Evolutionary conservation across 2,113 vertebrate species (phyloP).

Genomic region (Calonectris borealis): DNA sequence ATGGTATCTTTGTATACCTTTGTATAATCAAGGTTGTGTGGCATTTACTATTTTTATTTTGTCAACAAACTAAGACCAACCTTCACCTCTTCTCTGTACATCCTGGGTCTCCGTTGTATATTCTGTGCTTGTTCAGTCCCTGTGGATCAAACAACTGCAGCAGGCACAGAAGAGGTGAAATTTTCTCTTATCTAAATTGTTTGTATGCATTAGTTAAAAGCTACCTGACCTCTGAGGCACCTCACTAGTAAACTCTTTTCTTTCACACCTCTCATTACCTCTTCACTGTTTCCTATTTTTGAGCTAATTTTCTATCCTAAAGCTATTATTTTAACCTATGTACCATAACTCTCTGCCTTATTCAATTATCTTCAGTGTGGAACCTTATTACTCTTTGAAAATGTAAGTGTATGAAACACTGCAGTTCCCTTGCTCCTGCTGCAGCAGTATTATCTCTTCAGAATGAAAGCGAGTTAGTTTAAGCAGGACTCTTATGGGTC

Average conservation of each 20-base stretch:
- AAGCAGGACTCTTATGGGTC: not conserved
- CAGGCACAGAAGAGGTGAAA: not conserved
- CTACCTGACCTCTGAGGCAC: not conserved
- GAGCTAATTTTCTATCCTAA: conserved; percentile 14
- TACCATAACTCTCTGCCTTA: conserved; percentile 21
- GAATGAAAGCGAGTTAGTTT: not conserved
- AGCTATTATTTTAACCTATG: conserved; percentile 50
- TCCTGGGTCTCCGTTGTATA: not conserved
- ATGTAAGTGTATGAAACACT: not conserved
- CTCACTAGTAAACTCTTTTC: not conserved
- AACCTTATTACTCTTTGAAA: conserved; percentile 50
- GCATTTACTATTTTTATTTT: not conserved
- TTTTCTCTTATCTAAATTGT: conserved; percentile 8
- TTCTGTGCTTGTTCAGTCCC: not conserved
- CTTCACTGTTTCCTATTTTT: conserved; percentile 21
- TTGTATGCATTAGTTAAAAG: conserved; percentile 20
- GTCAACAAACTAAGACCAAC: not conserved
- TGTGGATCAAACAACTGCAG: not conserved
- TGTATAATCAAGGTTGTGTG: not conserved
- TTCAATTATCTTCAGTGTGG: conserved; percentile 43
- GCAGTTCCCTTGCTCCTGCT: not conserved
- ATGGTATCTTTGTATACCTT: not conserved
- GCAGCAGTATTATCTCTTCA: not conserved
- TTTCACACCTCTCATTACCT: conserved; percentile 5
- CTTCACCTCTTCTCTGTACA: not conserved